Evolutionary conservation across 2,888 invertebrate species (phyloP).

Genomic region (Troides aeacus): DNA sequence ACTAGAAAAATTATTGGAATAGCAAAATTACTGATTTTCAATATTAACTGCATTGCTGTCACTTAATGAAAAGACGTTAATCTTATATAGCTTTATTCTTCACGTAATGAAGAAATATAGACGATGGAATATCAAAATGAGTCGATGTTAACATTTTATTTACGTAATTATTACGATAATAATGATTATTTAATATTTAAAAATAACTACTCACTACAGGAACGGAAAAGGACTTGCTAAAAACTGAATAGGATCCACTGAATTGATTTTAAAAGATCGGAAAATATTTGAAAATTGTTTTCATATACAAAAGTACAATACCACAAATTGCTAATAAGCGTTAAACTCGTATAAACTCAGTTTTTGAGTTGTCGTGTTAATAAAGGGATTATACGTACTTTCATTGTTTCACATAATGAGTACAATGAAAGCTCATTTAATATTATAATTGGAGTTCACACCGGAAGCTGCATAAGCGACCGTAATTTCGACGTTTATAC

Average conservation of each 20-base stretch:
- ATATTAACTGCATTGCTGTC: conserved; percentile 1
- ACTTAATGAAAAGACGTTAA: conserved; percentile 21
- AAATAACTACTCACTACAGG: too few relatives aligned
- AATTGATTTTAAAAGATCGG: too few relatives aligned
- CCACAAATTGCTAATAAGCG: too few relatives aligned
- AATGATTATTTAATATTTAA: too few relatives aligned
- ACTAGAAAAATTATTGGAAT: background rate
- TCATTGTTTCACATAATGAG: background rate
- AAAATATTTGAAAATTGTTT: too few relatives aligned
- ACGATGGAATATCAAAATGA: background rate
- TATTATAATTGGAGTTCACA: conserved; percentile 1
- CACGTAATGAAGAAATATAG: background rate
- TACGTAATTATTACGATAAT: background rate
- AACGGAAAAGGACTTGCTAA: too few relatives aligned
- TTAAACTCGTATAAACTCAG: too few relatives aligned
- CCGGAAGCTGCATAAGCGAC: background rate
- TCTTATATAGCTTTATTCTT: background rate
- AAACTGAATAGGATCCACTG: too few relatives aligned
- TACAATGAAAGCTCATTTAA: conserved; percentile 1
- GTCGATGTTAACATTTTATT: background rate
- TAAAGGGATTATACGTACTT: too few relatives aligned
- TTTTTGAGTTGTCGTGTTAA: too few relatives aligned
- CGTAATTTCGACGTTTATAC: background rate
- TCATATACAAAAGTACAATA: too few relatives aligned
- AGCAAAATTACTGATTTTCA: conserved; percentile 2